phyloP scores from a whole-genome alignment of 2,797 vertebrate species.

The Pseudochromis fuscus region DNA sequence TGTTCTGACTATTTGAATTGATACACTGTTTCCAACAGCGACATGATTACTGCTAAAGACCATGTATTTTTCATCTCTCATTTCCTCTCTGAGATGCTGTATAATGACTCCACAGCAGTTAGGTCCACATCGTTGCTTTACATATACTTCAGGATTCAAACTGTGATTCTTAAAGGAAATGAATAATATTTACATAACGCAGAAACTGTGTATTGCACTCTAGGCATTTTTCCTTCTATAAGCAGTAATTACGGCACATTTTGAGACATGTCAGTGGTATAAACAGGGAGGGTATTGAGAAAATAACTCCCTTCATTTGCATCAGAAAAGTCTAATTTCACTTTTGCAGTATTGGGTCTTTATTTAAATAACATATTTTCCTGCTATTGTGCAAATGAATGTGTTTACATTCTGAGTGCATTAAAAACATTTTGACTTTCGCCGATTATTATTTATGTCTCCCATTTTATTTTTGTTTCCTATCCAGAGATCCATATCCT shows the following conservation, averaged over 20 bases:
- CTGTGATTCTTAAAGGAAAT: conserved; percentile 9
- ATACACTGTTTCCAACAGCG: conserved; percentile 6
- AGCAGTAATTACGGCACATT: background rate
- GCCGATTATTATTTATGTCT: background rate
- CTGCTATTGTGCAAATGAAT: background rate
- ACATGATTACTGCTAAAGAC: conserved; percentile 41
- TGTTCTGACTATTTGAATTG: conserved; percentile 51
- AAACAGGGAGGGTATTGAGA: conserved; percentile 14
- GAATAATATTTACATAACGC: conserved; percentile 15
- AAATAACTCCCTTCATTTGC: conserved; percentile 11
- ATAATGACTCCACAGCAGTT: conserved; percentile 46
- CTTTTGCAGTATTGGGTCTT: conserved; percentile 8
- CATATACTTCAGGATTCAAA: conserved; percentile 16
- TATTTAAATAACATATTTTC: background rate
- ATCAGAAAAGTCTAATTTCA: conserved; percentile 30
- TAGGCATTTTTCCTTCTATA: background rate
- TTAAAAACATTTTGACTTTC: background rate
- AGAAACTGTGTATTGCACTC: background rate
- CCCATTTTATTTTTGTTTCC: background rate
- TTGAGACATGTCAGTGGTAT: background rate
- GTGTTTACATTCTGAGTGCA: background rate
- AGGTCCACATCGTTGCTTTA: conserved; percentile 39
- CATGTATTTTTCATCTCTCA: conserved; percentile 29
- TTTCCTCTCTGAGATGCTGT: conserved; percentile 19
- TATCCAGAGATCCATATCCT: background rate